Evolutionary conservation across 2,113 vertebrate species (phyloP), one percentile per base, ranked within the genome.

Genomic region (Vanacampus margaritifer): DNA sequence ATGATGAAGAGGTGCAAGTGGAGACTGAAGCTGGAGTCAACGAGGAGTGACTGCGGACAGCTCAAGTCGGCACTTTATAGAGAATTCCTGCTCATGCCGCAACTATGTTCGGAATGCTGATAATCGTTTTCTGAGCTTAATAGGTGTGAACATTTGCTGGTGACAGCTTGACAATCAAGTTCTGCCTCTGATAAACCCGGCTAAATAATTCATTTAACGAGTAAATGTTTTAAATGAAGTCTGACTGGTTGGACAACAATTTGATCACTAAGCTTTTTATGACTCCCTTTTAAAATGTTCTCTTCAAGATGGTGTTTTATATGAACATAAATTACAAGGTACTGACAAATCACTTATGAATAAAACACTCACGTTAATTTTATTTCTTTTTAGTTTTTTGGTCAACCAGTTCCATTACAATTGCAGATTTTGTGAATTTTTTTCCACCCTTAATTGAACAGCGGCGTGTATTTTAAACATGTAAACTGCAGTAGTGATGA

Each of bases 1-100:
- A 88, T 91, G 81, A 4, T 62, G 72, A 61, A 1, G 35, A 26
- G 51, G 45, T 54, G 19, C 24, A 16, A 12, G 7, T 43, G 64
- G 54, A 50, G 1, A 46, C 6, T 23, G 56, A 36, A 10, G 41
- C 9, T 46, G 63, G 64, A 56, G 48, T 67, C 16, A 0, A 5
- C 21, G 32, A 64, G 67, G 50, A 74, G 53, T 79, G 39, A 0
- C 19, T 37, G 10, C n/a, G 51, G 4, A n/a, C 11, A 32, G 19
- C 14, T 36, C 61, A 10, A 28, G 14, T 3, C 0, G 23, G 7
- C 32, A 37, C 43, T 78, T 76, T 87, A 81, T 83, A 87, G 13
- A 23, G 65, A 1, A 19, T 36, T 67, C 14, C 26, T 53, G n/a
- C 3, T 11, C 8, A 9, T 19, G 8, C 14, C 62, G n/a, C 17